phyloP scores from a whole-genome alignment of 2,888 invertebrate species.

The Campopleginae sp. region DNA sequence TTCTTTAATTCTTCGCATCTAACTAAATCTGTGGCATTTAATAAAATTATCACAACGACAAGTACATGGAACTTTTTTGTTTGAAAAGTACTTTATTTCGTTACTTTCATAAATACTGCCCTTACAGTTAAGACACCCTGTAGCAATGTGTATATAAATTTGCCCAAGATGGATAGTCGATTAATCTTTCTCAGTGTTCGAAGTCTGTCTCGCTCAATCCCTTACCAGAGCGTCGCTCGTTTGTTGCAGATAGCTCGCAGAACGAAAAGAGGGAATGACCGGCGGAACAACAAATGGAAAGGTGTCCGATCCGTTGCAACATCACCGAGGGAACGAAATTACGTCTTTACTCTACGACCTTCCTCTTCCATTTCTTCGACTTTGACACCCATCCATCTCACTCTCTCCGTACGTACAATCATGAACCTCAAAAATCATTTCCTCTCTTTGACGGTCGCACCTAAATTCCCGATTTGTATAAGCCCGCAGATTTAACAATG shows the following conservation, averaged over 20 bases:
- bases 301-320: constrained; percentile 33
- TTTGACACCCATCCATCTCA: constrained; percentile 24
- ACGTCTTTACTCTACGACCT: constrained; percentile 1
- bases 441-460: not conserved
- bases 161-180: constrained; percentile 66
- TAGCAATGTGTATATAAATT: constrained; percentile 4
- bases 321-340: constrained; percentile 42
- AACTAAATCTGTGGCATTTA: not conserved
- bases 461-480: constrained; percentile 31
- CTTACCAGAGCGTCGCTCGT: constrained; percentile 63
- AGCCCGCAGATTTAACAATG: constrained; percentile 43
- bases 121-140: not conserved
- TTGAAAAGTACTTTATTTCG: not conserved
- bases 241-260: constrained; percentile 68
- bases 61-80: not conserved
- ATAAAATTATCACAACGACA: not conserved
- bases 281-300: constrained; percentile 35
- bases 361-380: not conserved
- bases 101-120: not conserved
- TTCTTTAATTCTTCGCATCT: not conserved
- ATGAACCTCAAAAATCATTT: not conserved
- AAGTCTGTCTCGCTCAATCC: constrained; percentile 68
- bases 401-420: not conserved
- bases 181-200: constrained; percentile 70
- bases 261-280: constrained; percentile 45